Evolutionary conservation across 2,797 vertebrate species (phyloP), one percentile per base, ranked within the genome.

Genomic region (Merluccius polli): DNA sequence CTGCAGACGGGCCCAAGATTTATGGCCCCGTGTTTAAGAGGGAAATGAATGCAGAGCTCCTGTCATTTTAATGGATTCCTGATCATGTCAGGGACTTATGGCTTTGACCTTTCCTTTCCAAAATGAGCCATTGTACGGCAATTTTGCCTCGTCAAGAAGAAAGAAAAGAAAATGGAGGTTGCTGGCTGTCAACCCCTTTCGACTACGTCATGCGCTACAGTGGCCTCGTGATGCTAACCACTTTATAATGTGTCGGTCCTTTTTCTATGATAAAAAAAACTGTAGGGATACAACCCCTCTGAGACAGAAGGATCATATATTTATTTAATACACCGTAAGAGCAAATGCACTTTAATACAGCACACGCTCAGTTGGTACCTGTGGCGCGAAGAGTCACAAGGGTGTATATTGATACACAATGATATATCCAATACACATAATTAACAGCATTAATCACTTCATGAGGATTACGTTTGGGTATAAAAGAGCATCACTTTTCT

Each of bases 11-110:
- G 86, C 85, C 79, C 72, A 77, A 85, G 87, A 91, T 93, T 90
- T 92, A 92, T 89, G 80, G 84, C 83, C 77, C 75, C 75, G 77
- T 85, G 79, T 86, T 86, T 75, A 68, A 90, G 83, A 75, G 87
- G 85, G 89, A 91, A 92, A 92, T 91, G 79, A 91, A 88, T 87
- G 82, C 87, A 83, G 85, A 84, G 79, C 82, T 89, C 89, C 85
- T 87, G 86, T 85, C 82, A 73, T 87, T 90, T 89, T 89, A 89
- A 88, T 86, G 84, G 84, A 85, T 81, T 81, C 83, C 82, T 83
- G 86, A 91, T 91, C 83, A 80, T 88, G 86, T 90, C 82, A 76
- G 85, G 76, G 77, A 76, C 27, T 65, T 77, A 87, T 78, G 48
- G 79, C 80, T 80, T 41, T 59, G 71, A 78, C 75, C 78, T 75